Evolutionary conservation across 2,797 vertebrate genomes (phyloP), one percentile per base, ranked within the genome.

Genomic region (Acanthopagrus latus): DNA sequence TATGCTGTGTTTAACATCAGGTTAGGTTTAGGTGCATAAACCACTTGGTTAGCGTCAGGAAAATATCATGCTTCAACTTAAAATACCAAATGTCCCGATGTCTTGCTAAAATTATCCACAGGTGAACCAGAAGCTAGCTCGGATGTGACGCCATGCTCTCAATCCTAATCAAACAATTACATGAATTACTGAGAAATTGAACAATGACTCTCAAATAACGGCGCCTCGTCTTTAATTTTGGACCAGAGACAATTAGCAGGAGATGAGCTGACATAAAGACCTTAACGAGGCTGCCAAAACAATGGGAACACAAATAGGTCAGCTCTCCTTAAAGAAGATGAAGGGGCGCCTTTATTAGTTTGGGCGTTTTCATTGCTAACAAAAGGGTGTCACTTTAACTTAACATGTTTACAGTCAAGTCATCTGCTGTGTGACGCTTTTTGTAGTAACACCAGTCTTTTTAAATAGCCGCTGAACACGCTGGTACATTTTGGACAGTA

Each of bases 291-390:
- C 21, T 0, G 7, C 17, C 70, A 23, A 78, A 80, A 90, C 78
- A 87, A 86, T 48, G 67, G 67, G 48, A 74, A 70, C 64, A 80
- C 86, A 93, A 90, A 88, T 90, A 89, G 89, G 92, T 93, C 92
- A 93, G 46, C 73, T 84, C 74, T 60, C 48, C 63, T 66, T 88
- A 88, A 87, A 83, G 81, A 80, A 43, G 81, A 85, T 82, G 68
- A 88, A 82, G 62, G 23, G 62, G 57, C 50, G 82, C 55, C 77
- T 89, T 89, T 68, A 90, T 85, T 83, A 87, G 68, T 29, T 17
- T 71, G 72, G 56, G 60, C 65, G 62, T 71, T 84, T 67, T 66
- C 23, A 71, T 33, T 41, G 62, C 54, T 44, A 56, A 57, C 72
- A 76, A 81, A 78, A 72, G 58, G 56, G 21, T 46, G 75, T 73